These are phyloP conservation scores for Camponotus pennsylvanicus DNA, from an alignment of 1,140 invertebrate genomes.

Conservation along the genomic window DNA sequence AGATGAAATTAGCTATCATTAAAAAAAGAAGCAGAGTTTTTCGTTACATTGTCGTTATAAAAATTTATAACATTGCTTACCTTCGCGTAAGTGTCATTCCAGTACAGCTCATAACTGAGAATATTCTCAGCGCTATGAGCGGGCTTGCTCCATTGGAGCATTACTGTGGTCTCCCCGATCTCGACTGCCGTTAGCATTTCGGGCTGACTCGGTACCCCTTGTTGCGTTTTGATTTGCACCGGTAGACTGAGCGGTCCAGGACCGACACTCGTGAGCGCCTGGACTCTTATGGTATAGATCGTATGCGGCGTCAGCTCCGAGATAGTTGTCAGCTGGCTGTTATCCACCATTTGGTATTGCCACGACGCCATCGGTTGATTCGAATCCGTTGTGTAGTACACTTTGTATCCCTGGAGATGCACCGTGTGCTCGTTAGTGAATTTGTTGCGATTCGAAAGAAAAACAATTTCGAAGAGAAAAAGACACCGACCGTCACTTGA, in stretches of 20 bases:
- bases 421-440: constrained; percentile 11
- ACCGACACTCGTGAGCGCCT: constrained; percentile 96
- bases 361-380: constrained; percentile 95
- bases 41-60: neutral
- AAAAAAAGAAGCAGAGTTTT: neutral
- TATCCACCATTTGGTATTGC: constrained; percentile 97
- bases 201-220: constrained; percentile 98
- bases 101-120: constrained; percentile 97
- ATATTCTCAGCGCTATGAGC: constrained; percentile 96
- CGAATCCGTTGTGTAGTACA: constrained; percentile 97
- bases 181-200: constrained; percentile 94
- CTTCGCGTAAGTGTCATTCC: constrained; percentile 98
- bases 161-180: constrained; percentile 93
- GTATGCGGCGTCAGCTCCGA: constrained; percentile 94
- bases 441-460: neutral
- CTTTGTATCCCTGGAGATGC: constrained; percentile 95
- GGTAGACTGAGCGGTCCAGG: constrained; percentile 96
- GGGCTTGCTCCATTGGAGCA: constrained; percentile 96
- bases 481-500: constrained; percentile 93
- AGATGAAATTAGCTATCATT: neutral
- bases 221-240: constrained; percentile 98
- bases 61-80: constrained; percentile 83
- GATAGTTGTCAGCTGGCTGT: constrained; percentile 97
- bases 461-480: constrained; percentile 5
- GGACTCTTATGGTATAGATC: constrained; percentile 96